phyloP scores from a whole-genome alignment of 92 coral and sea anemone genomes.

The Porites rus region DNA sequence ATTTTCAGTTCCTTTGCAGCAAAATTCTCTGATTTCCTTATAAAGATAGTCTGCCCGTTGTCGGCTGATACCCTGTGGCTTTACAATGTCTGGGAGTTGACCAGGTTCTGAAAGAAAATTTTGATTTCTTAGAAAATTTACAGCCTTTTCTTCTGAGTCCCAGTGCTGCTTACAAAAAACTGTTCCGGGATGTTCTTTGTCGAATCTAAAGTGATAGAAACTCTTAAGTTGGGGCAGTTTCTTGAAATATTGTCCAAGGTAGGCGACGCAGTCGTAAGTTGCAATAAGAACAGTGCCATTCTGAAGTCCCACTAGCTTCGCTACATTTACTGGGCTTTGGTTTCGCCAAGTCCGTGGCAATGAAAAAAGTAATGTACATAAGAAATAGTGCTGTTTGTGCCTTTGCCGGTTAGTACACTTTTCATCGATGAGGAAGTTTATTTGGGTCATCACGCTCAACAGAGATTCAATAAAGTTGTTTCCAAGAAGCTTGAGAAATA shows the following conservation, averaged over 20 bases:
- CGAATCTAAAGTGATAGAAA: slow-evolving; percentile 57
- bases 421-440: slow-evolving; percentile 61
- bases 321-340: slow-evolving; percentile 46
- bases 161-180: slow-evolving; percentile 55
- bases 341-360: slow-evolving; percentile 58
- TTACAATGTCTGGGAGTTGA: slow-evolving; percentile 3
- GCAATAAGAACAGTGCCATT: slow-evolving; percentile 62
- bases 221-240: slow-evolving; percentile 49
- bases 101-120: slow-evolving; percentile 17
- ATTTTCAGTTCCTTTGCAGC: slow-evolving; percentile 51
- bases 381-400: slow-evolving; percentile 53
- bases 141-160: slow-evolving; percentile 40
- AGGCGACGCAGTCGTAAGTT: slow-evolving; percentile 66
- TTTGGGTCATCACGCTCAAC: too few relatives aligned
- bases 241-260: slow-evolving; percentile 37
- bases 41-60: slow-evolving; percentile 10
- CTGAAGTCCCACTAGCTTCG: slow-evolving; percentile 65
- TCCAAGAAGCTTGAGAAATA: too few relatives aligned
- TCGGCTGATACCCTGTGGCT: slow-evolving; percentile 12
- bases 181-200: slow-evolving; percentile 46
- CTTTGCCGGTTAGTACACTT: slow-evolving; percentile 53
- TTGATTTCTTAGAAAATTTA: slow-evolving; percentile 20
- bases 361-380: slow-evolving; percentile 53
- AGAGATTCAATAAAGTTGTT: too few relatives aligned
- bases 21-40: slow-evolving; percentile 17